A percentile compares a stretch with the other conserved stretches of the same genome.
These are phyloP conservation scores for Rhingia rostrata DNA, from an alignment of 2,888 invertebrate species.

Conservation along the genomic window DNA sequence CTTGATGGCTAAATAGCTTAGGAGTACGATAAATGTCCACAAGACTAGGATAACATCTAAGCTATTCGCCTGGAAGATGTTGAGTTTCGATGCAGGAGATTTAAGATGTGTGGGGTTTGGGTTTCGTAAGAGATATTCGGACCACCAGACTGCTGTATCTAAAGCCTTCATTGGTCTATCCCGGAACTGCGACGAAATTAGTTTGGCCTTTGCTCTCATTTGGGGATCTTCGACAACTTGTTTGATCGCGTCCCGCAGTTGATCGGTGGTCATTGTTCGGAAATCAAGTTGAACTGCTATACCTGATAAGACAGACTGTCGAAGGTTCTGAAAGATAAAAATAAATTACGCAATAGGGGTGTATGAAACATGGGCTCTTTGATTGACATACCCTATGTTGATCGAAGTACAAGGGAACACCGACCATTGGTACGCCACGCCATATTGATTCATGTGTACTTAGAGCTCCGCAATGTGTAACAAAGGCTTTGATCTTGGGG, in stretches of 20 bases:
- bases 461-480: constrained; percentile 80
- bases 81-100: constrained; percentile 83
- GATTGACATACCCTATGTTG: constrained; percentile 75
- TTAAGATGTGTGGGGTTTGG: constrained; percentile 84
- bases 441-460: constrained; percentile 79
- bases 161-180: constrained; percentile 84
- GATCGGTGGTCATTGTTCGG: constrained; percentile 66
- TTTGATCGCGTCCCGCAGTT: constrained; percentile 60
- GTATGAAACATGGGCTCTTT: not conserved
- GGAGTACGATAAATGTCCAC: not conserved
- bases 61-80: constrained; percentile 82
- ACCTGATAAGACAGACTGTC: constrained; percentile 60
- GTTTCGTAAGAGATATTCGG: constrained; percentile 85
- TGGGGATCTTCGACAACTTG: constrained; percentile 66
- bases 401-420: constrained; percentile 79
- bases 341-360: not conserved
- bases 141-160: constrained; percentile 86
- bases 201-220: constrained; percentile 77
- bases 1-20: constrained; percentile 10
- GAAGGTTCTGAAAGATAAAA: constrained; percentile 55
- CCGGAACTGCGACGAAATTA: constrained; percentile 82
- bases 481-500: constrained; percentile 77
- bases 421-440: constrained; percentile 79
- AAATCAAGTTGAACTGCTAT: constrained; percentile 74
- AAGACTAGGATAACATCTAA: constrained; percentile 79